Percentiles rank a stretch among this genome's conserved stretches.
Evolutionary conservation across 2,888 invertebrate species (phyloP).

Genomic region (Barypeithes pellucidus): DNA sequence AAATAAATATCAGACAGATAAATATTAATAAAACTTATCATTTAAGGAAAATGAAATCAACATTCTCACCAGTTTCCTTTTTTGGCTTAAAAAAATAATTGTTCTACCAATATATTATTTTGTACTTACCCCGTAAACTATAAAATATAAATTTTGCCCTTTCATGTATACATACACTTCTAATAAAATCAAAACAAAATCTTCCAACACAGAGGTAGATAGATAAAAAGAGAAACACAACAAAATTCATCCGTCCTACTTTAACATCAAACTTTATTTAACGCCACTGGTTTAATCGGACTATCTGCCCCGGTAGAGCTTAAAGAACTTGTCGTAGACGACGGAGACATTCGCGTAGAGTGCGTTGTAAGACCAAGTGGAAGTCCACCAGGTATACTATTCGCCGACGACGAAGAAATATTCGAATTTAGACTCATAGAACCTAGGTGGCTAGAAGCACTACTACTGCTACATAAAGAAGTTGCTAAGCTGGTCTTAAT

Average conservation of each 20-base stretch:
- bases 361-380: conserved; percentile 73
- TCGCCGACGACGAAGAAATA: conserved; percentile 30
- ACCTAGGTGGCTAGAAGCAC: conserved; percentile 57
- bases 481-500: conserved; percentile 66
- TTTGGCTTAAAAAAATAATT: neutral
- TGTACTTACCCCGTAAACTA: conserved; percentile 20
- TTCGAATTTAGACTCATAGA: conserved; percentile 11
- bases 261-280: conserved; percentile 70
- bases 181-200: conserved; percentile 24
- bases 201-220: conserved; percentile 52
- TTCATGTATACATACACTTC: conserved; percentile 17
- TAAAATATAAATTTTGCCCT: neutral
- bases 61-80: neutral
- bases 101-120: neutral
- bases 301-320: conserved; percentile 72
- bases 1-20: conserved; percentile 1
- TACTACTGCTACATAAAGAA: conserved; percentile 63
- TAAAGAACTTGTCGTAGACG: conserved; percentile 76
- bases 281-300: conserved; percentile 71
- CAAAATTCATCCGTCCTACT: conserved; percentile 28
- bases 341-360: conserved; percentile 74
- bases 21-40: neutral
- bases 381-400: conserved; percentile 62
- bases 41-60: neutral
- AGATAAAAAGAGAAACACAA: conserved; percentile 40